phyloP scores from a whole-genome alignment of 2,113 vertebrate genomes.

The Hemicordylus capensis region DNA sequence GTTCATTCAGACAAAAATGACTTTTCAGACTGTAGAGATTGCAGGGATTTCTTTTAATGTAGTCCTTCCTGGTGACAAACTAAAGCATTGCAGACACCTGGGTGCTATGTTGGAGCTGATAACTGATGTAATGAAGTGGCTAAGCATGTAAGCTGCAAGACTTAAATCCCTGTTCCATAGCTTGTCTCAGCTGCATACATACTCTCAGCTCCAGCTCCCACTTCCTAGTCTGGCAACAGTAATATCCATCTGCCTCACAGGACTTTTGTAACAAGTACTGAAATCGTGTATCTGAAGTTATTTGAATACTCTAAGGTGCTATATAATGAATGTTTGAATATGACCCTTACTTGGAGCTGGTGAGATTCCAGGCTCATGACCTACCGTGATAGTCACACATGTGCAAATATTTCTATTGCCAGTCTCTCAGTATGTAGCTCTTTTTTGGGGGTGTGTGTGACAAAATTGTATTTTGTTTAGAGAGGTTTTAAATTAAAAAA shows the following conservation, averaged over 20 bases:
- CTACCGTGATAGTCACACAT: too few relatives aligned
- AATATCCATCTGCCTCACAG: background rate
- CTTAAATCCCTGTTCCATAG: background rate
- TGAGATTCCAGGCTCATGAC: too few relatives aligned
- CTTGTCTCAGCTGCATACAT: background rate
- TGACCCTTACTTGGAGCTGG: background rate
- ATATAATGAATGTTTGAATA: background rate
- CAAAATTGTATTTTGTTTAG: background rate
- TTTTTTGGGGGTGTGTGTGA: background rate
- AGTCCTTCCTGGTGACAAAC: too few relatives aligned
- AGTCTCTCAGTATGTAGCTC: background rate
- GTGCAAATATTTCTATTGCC: background rate
- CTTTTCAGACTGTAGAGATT: background rate
- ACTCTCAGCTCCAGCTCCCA: background rate
- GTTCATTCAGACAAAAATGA: constrained; percentile 5
- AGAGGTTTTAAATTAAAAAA: constrained; percentile 27
- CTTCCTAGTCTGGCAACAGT: background rate
- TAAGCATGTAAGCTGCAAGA: background rate
- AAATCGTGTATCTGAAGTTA: background rate
- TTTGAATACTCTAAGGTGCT: background rate
- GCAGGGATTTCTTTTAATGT: background rate
- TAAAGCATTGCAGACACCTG: background rate
- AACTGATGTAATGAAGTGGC: background rate
- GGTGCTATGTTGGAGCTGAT: background rate
- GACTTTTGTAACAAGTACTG: background rate